These are phyloP conservation scores for Apteryx mantelli DNA, from an alignment of 2,113 vertebrate species.

Conservation along the genomic window DNA sequence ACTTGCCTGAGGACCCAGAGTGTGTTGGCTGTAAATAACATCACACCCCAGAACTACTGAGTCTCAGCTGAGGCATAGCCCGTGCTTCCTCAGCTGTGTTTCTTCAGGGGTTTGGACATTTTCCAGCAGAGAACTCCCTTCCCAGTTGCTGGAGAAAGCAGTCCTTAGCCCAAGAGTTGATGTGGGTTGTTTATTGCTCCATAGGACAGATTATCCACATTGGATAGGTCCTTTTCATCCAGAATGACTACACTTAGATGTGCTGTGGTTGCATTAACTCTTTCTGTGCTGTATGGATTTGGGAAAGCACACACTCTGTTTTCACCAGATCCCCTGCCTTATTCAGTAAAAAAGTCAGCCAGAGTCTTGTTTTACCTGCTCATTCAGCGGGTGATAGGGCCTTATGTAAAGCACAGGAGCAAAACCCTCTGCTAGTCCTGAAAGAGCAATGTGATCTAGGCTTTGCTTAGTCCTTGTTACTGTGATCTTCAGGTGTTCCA, in stretches of 20 bases:
- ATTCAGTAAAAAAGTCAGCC: accelerated
- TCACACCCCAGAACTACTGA: not conserved
- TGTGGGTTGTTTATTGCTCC: slow-evolving; percentile 6
- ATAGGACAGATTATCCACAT: not conserved
- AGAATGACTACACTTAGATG: not conserved
- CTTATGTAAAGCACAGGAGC: not conserved
- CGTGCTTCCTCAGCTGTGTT: not conserved
- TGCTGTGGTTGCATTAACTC: not conserved
- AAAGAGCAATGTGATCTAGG: not conserved
- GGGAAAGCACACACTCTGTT: not conserved
- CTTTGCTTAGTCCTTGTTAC: not conserved
- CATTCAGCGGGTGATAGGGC: accelerated
- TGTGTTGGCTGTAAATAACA: not conserved
- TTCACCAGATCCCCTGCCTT: not conserved
- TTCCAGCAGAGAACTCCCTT: slow-evolving; percentile 12
- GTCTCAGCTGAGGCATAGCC: not conserved
- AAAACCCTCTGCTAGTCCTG: not conserved
- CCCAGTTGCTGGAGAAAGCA: not conserved
- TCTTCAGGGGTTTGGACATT: not conserved
- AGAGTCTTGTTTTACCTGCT: not conserved
- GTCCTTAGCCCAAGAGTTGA: not conserved
- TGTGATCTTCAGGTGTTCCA: not conserved
- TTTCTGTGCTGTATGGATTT: not conserved
- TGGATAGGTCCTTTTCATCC: not conserved
- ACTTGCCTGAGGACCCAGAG: not conserved